Evolutionary conservation across 2,113 vertebrate genomes (phyloP).

Genomic region (Opisthocomus hoazin): DNA sequence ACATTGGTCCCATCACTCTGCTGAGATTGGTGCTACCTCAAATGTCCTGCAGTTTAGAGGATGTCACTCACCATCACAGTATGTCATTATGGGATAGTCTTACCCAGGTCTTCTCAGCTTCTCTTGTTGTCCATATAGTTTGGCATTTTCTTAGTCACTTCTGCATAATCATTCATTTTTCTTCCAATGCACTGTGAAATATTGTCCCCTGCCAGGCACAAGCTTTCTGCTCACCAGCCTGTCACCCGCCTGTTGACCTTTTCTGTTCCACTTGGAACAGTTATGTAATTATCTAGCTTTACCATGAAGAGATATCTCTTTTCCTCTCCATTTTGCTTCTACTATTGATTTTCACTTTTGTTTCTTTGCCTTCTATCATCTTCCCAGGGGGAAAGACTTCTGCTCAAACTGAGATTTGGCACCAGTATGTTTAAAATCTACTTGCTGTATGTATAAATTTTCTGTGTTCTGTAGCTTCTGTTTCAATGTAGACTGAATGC

Average conservation of each 20-base stretch:
- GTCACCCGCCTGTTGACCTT: conserved; percentile 23
- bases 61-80: not conserved
- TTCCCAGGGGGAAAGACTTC: not conserved
- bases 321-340: not conserved
- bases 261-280: conserved; percentile 12
- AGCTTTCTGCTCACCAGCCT: not conserved
- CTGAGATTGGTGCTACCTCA: not conserved
- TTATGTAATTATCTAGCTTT: not conserved
- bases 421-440: not conserved
- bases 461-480: not conserved
- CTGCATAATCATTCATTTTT: not conserved
- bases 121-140: not conserved
- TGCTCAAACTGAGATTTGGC: not conserved
- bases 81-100: not conserved
- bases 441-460: not conserved
- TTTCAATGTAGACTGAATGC: not conserved
- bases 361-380: not conserved
- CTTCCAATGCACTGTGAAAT: not conserved
- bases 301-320: not conserved
- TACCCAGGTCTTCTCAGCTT: not conserved
- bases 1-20: not conserved
- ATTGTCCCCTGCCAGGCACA: not conserved
- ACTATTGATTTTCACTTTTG: not conserved
- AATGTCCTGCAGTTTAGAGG: not conserved
- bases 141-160: not conserved